Conservation (phyloP, 2,888 invertebrate species). For the Drosophila barbarae region DNA sequence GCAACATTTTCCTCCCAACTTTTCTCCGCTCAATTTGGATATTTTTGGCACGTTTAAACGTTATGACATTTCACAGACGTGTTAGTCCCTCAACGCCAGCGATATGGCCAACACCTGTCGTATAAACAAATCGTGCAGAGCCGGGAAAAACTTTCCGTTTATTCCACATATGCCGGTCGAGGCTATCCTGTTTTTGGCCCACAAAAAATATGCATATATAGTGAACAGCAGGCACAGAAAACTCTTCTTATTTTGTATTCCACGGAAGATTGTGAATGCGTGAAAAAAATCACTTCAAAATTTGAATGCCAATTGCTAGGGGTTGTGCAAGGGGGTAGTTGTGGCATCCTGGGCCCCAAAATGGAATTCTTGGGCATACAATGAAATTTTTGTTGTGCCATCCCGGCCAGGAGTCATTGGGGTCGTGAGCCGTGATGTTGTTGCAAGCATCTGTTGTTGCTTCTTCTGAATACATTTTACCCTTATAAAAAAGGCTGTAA, state of each 20-base stretch:
- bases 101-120: conserved; percentile 72
- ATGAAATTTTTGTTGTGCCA: conserved; percentile 46
- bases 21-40: conserved; percentile 47
- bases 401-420: conserved; percentile 59
- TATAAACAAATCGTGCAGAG: conserved; percentile 53
- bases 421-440: conserved; percentile 66
- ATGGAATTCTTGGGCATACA: conserved; percentile 39
- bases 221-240: conserved; percentile 36
- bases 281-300: conserved; percentile 74
- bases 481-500: neutral
- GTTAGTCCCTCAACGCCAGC: conserved; percentile 64
- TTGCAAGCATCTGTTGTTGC: conserved; percentile 75
- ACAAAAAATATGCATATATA: conserved; percentile 30
- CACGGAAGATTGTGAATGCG: conserved; percentile 40
- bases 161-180: conserved; percentile 36
- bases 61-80: conserved; percentile 76
- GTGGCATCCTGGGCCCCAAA: conserved; percentile 25
- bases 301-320: conserved; percentile 72
- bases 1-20: neutral
- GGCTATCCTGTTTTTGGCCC: conserved; percentile 18
- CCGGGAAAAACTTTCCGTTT: conserved; percentile 43
- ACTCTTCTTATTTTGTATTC: conserved; percentile 41
- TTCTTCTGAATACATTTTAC: conserved; percentile 18
- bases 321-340: conserved; percentile 10
- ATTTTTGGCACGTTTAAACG: conserved; percentile 76